Base-by-base conservation (phyloP, 2,888 invertebrate genomes). In the Drosophila diplacantha region DNA sequence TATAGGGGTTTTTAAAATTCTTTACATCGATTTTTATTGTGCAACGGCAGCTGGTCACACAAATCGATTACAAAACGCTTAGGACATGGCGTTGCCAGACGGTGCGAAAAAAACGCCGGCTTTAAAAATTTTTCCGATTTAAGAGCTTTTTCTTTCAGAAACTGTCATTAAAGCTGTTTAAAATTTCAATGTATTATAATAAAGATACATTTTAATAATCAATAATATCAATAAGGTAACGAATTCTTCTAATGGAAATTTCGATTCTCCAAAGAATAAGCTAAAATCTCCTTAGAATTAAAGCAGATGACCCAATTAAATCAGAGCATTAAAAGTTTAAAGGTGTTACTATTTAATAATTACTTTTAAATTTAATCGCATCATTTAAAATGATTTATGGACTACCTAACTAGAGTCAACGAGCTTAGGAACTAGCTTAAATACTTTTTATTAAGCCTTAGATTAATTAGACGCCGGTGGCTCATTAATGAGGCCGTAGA, bases 401-500 rank as follows among this genome's bases (percentile, higher is more conserved):
- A 35, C 9, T 35, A 31, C 31, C 61, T 63, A 66, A 38, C 69
- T 68, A 54, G 53, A 68, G 61, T 69, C 47, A 60, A 53, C 69
- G 50, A 54, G 20, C 62, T 35, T 54, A 69, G 14, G 7, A 32
- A 37, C 29, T 46, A 60, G 11, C 12, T 35, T 39, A 34, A 29
- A 16, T 20, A n/a, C 9, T 12, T 20, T n/a, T 11, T 2, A 14
- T 38, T 18, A 35, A 18, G 11, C 24, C 34, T 47, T 16, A 12
- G 3, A 5, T 22, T 35, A 34, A 11, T 16, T 16, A n/a, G 41
- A 59, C 16, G 64, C 24, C 34, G 80, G 82, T n/a, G 93, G 93
- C 55, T 88, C 88, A 68, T 90, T 90, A 5, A 93, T 90, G 12
- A 91, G 88, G 1, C 93, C 93, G 91, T 92, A 93, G 85, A 94